A percentile compares a stretch with the other conserved stretches of the same genome.
Evolutionary conservation across 2,113 vertebrate species (phyloP).

Genomic region (Hippopotamus amphibius): DNA sequence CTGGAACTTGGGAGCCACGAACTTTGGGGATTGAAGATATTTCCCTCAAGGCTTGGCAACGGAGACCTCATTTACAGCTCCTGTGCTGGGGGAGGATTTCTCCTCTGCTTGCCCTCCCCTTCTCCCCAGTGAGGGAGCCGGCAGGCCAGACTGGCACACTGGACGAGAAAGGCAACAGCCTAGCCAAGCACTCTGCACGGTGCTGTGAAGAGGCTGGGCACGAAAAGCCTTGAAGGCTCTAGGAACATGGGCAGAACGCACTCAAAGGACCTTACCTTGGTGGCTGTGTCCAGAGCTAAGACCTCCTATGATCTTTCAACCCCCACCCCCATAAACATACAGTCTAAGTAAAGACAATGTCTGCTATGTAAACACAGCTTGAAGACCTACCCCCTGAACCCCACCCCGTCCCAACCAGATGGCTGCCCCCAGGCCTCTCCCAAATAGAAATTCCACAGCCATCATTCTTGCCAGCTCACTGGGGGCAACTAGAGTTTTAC

Average conservation of each 20-base stretch:
- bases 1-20: not conserved
- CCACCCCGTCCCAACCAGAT: not conserved
- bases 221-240: not conserved
- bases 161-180: not conserved
- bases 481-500: not conserved
- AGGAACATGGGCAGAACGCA: not conserved
- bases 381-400: not conserved
- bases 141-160: not conserved
- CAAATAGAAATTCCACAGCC: not conserved
- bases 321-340: not conserved
- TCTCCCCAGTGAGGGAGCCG: not conserved
- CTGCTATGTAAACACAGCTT: not conserved
- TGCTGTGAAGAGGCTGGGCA: not conserved
- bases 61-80: not conserved
- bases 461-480: not conserved
- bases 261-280: not conserved
- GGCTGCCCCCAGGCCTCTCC: not conserved
- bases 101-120: not conserved
- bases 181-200: not conserved
- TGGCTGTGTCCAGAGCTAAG: not conserved
- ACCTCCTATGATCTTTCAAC: not conserved
- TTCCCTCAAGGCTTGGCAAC: slow-evolving; percentile 38
- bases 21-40: slow-evolving; percentile 11
- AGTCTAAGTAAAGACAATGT: not conserved
- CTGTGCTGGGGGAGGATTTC: not conserved